phyloP scores from a whole-genome alignment of 2,797 vertebrate species.

The Chelmon rostratus region DNA sequence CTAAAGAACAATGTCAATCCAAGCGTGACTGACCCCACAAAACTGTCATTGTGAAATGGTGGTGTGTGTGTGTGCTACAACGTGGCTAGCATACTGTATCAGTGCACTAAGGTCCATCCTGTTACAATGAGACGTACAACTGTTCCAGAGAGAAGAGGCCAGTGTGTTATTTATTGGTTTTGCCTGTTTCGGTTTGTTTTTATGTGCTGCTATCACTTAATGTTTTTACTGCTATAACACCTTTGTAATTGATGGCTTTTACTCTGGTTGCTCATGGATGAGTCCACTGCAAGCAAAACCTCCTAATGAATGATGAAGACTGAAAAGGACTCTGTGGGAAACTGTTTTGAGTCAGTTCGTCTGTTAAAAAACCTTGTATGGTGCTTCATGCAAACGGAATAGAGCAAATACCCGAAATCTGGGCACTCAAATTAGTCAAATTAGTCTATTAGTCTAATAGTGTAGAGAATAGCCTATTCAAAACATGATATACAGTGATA shows the following conservation, averaged over 20 bases:
- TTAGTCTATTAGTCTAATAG: no score
- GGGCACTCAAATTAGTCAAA: background rate
- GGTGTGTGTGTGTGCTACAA: background rate
- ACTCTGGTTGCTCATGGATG: conserved; percentile 21
- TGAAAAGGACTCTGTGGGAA: no score
- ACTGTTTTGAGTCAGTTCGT: background rate
- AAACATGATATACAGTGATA: background rate
- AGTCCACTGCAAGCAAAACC: no score
- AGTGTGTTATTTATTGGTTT: background rate
- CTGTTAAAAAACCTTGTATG: background rate
- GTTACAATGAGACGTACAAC: background rate
- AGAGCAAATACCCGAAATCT: background rate
- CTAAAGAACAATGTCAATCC: conserved; percentile 5
- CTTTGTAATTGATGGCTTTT: background rate
- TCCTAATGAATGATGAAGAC: no score
- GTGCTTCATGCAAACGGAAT: background rate
- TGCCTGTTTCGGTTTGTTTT: background rate
- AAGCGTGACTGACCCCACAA: conserved; percentile 2
- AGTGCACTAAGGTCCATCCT: background rate
- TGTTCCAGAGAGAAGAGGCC: background rate
- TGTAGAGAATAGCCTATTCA: background rate
- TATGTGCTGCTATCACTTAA: conserved; percentile 1
- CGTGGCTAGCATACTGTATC: background rate
- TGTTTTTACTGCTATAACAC: background rate
- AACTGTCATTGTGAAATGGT: background rate